These are phyloP conservation scores for Acanthochromis polyacanthus DNA, from an alignment of 2,113 vertebrate species.

Conservation along the genomic window DNA sequence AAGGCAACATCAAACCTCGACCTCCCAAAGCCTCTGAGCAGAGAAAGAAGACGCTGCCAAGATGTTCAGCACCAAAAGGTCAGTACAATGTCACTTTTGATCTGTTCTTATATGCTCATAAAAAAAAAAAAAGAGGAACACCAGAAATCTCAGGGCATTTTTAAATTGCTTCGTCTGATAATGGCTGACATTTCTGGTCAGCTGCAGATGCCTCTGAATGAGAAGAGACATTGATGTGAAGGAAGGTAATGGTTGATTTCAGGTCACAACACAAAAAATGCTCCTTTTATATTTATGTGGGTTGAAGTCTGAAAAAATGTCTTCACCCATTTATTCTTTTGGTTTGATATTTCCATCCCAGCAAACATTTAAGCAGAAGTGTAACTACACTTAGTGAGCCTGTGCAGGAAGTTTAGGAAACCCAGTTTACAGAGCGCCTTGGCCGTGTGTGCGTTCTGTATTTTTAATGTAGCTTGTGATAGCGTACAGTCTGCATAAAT, in stretches of 20 bases:
- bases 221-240: constrained; percentile 13
- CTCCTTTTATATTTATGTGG: not conserved
- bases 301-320: not conserved
- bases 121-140: constrained; percentile 7
- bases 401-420: constrained; percentile 16
- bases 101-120: constrained; percentile 52
- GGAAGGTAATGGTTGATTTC: constrained; percentile 20
- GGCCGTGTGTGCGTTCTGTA: constrained; percentile 59
- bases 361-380: constrained; percentile 6
- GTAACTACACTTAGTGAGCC: constrained; percentile 10
- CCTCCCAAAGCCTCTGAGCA: constrained; percentile 70
- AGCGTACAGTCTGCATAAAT: constrained; percentile 51
- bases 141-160: constrained; percentile 51
- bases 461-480: constrained; percentile 63
- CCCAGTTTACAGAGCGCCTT: constrained; percentile 13
- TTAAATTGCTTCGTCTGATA: constrained; percentile 51
- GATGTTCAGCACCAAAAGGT: constrained; percentile 97
- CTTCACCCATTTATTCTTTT: not conserved
- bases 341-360: constrained; percentile 1
- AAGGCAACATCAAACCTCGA: constrained; percentile 66
- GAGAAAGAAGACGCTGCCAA: constrained; percentile 78
- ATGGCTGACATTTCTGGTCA: constrained; percentile 56
- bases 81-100: constrained; percentile 78
- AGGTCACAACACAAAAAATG: constrained; percentile 12
- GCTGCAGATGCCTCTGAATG: constrained; percentile 14